These are phyloP conservation scores for Ectemnius lituratus DNA, from an alignment of 2,888 invertebrate genomes.

Conservation along the genomic window DNA sequence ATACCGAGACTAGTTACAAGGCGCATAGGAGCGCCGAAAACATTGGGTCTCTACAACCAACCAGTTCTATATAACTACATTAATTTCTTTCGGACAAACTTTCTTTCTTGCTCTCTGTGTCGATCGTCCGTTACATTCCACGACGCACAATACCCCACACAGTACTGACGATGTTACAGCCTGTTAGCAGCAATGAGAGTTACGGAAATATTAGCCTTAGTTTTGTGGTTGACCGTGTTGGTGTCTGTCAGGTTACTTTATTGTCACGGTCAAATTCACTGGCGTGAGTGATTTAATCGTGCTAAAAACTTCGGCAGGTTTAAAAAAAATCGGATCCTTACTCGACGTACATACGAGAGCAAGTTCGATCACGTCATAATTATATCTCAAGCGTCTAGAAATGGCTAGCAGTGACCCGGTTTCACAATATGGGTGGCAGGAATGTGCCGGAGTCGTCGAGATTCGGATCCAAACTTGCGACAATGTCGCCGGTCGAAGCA, in stretches of 20 bases:
- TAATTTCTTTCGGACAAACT: slow-evolving; percentile 13
- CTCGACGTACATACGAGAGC: slow-evolving; percentile 31
- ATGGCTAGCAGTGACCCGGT: slow-evolving; percentile 74
- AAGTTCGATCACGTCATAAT: slow-evolving; percentile 28
- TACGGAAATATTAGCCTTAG: slow-evolving; percentile 28
- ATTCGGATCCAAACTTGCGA: slow-evolving; percentile 79
- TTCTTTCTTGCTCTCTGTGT: slow-evolving; percentile 12
- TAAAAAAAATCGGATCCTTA: slow-evolving; percentile 21
- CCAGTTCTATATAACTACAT: slow-evolving; percentile 49
- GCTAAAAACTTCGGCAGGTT: neutral
- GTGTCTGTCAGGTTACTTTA: slow-evolving; percentile 27
- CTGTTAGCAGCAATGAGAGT: neutral
- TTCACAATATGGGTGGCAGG: slow-evolving; percentile 82
- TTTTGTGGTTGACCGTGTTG: slow-evolving; percentile 10
- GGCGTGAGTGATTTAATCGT: neutral
- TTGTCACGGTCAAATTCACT: slow-evolving; percentile 39
- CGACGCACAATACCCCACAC: neutral
- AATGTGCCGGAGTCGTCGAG: slow-evolving; percentile 83
- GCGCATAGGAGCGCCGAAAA: slow-evolving; percentile 17
- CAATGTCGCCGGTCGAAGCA: slow-evolving; percentile 77
- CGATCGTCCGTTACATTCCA: slow-evolving; percentile 1
- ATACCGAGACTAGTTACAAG: slow-evolving; percentile 48
- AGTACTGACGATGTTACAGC: neutral
- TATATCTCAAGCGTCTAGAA: slow-evolving; percentile 64
- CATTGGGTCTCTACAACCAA: slow-evolving; percentile 48